Conservation (phyloP, 2,113 vertebrate genomes). For the Chrysemys picta region DNA sequence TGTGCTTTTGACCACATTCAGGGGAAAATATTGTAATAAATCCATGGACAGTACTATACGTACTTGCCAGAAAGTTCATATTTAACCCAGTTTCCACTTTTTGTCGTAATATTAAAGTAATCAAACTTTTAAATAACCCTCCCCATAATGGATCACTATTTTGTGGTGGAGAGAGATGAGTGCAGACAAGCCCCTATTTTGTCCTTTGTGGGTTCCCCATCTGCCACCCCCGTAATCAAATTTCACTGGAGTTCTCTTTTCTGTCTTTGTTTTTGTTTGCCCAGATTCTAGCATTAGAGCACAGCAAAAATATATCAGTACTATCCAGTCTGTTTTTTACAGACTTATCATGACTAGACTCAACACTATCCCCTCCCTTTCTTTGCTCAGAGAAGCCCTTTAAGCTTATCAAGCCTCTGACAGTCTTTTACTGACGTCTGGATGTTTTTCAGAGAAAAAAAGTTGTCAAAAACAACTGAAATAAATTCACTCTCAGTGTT, state of each 20-base stretch:
- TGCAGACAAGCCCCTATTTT: accelerated
- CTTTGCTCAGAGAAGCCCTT: constrained; percentile 7
- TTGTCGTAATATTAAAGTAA: background rate
- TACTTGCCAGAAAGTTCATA: background rate
- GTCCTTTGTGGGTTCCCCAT: background rate
- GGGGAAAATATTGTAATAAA: background rate
- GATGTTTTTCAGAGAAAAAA: constrained; percentile 32
- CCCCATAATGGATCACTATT: background rate
- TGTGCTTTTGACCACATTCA: background rate
- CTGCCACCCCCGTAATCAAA: background rate
- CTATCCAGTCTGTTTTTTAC: constrained; percentile 52
- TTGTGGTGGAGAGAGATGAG: background rate
- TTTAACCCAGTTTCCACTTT: background rate
- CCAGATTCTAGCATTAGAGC: background rate
- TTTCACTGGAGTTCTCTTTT: background rate
- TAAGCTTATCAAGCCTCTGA: constrained; percentile 69
- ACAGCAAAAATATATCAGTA: constrained; percentile 27
- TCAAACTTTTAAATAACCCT: background rate
- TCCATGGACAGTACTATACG: background rate
- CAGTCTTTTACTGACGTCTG: constrained; percentile 60
- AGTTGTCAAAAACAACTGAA: background rate
- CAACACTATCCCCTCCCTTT: constrained; percentile 40
- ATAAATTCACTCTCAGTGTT: background rate
- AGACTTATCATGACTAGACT: constrained; percentile 47
- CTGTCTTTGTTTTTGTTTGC: constrained; percentile 16